Conservation (phyloP, 2,113 vertebrate genomes). For the Hippocampus zosterae region DNA sequence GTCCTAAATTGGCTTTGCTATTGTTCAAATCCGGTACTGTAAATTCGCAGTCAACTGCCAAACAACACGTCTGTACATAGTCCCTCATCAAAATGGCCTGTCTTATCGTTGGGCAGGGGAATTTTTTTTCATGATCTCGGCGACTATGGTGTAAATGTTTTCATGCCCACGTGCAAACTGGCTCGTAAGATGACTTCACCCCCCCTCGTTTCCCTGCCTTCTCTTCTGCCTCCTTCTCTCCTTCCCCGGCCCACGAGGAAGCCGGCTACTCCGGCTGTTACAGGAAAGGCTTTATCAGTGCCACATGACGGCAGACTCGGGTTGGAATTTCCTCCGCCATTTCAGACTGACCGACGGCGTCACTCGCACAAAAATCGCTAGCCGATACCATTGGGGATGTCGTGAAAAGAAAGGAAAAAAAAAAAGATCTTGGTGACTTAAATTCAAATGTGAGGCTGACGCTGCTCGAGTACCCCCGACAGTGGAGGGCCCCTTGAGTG, state of each 20-base stretch:
- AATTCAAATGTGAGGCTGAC: constrained; percentile 16
- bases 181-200: constrained; percentile 28
- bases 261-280: constrained; percentile 94
- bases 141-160: not conserved
- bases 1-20: too few relatives aligned
- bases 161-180: constrained; percentile 39
- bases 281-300: constrained; percentile 98
- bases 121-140: not conserved
- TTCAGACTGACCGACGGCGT: constrained; percentile 75
- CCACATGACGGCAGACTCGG: constrained; percentile 91
- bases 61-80: too few relatives aligned
- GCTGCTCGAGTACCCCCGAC: constrained; percentile 50
- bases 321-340: constrained; percentile 95
- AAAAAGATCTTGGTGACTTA: constrained; percentile 58
- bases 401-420: constrained; percentile 24
- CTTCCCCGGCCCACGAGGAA: constrained; percentile 83
- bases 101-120: too few relatives aligned
- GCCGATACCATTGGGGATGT: not conserved
- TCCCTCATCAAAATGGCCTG: not conserved
- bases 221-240: constrained; percentile 73
- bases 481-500: constrained; percentile 56
- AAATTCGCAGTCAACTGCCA: too few relatives aligned
- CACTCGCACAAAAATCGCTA: constrained; percentile 34
- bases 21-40: too few relatives aligned
- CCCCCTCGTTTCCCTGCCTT: constrained; percentile 61